Base-by-base conservation (phyloP, 2,797 vertebrate genomes). In the Bucorvus abyssinicus region DNA sequence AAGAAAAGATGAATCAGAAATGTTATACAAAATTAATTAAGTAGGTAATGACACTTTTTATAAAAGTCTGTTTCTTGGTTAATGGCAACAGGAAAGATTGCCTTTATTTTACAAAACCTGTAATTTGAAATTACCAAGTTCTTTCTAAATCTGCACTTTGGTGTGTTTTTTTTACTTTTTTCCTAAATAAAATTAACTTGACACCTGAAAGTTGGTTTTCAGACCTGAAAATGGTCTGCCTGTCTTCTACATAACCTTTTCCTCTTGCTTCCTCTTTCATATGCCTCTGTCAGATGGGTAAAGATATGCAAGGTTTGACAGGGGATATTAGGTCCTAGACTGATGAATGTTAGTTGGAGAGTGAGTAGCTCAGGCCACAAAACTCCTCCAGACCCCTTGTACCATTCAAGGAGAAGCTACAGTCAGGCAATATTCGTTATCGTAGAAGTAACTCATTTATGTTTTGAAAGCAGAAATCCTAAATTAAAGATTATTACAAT, bases 1-100 rank as follows among this genome's bases (percentile, higher is more conserved):
- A 49, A 77, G 34, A 80, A 93, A 76, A 38, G 57, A 90, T 95
- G 81, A 96, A 93, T 95, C 84, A 95, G 32, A 96, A 95, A 84
- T 23, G 23, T 49, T 90, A 86, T 47, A 13, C 92, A 94, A 83
- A 94, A 88, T 55, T 9, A 16, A 63, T 90, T 91, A 76, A 60
- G 20, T 76, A 85, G 26, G 14, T 14, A 92, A 67, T 55, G 8
- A 45, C 4, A 57, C 9, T 20, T 60, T 92, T 87, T 73, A 27
- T 42, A 74, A 81, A 93, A 29, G 1, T 23, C 29, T 53, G 1
- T 23, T 59, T 87, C 15, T 40, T 63, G 6, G 29, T 84, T 77
- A 64, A 84, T 10, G 2, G n/a, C 32, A 22, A 64, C n/a, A 73
- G 53, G n/a, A 85, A 76, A 82, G 71, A 38, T 14, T 32, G 59